Evolutionary conservation across 1,140 invertebrate genomes (phyloP), one percentile per base, ranked within the genome.

Genomic region (Andricus grossulariae): DNA sequence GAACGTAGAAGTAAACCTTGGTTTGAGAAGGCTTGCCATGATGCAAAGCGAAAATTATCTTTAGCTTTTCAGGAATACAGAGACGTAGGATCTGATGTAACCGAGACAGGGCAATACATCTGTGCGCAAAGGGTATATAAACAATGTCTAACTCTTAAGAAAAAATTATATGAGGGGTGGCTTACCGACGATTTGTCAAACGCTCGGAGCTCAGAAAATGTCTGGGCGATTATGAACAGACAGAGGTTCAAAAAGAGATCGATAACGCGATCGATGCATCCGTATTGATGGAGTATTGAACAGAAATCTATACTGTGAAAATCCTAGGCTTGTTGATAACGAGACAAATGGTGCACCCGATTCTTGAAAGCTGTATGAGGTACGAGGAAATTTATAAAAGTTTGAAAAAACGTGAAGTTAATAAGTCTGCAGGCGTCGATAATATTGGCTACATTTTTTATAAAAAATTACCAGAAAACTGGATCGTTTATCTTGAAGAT

Each of bases 1-100:
- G 50, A 71, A 10, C n/a, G 52, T 71, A 73, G 57, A 55, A 57
- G 21, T 19, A 57, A 50, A 75, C 16, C 6, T 16, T 51, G 50
- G 6, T 51, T 13, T 51, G 3, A 51, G 0, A 16, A 3, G 11
- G 6, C 3, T 12, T 51, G 50, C 3, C 12, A 13, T 12, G 50
- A 51, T 13, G 11, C 50, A 12, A 51, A 16, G 16, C 50, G 3
- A 3, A 16, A 51, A 13, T 16, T 51, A 13, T 13, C 11, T 0
- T 12, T 13, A 51, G 11, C 6, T 51, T 51, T 6, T 51, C 50
- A 51, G 50, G 11, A 12, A 2, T 51, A 51, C 8, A 13, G 50
- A 2, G 50, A 51, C 50, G 2, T 2, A 51, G 4, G 11, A 51
- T 51, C 50, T 51, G 11, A 51, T 51, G 1, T 51, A 51, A 51